A percentile compares a stretch with the other conserved stretches of the same genome.
Evolutionary conservation across 2,113 vertebrate genomes (phyloP).

Genomic region (Lycocorax pyrrhopterus): DNA sequence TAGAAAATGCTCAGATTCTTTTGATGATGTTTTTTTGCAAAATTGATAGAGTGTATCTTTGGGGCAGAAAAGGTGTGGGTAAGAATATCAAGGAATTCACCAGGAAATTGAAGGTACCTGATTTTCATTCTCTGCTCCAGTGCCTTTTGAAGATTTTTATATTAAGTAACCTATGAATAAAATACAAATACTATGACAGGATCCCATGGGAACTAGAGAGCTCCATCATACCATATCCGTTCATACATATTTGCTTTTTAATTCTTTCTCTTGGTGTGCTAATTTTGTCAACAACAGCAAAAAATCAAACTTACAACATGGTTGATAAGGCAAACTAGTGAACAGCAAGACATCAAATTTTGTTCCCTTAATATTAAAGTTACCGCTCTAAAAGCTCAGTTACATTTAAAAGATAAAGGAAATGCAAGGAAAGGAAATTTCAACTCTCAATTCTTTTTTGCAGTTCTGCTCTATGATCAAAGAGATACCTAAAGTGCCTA

Average conservation of each 20-base stretch:
- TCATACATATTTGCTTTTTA: neutral
- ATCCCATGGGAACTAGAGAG: neutral
- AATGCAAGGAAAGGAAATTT: neutral
- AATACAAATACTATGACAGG: neutral
- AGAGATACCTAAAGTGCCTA: neutral
- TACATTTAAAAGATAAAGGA: neutral
- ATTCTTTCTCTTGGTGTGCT: neutral
- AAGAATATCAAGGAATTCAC: neutral
- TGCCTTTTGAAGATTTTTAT: neutral
- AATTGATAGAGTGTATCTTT: neutral
- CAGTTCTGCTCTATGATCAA: neutral
- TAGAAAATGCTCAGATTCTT: neutral
- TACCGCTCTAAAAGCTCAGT: neutral
- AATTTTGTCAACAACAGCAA: neutral
- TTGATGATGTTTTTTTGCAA: neutral
- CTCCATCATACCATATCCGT: neutral
- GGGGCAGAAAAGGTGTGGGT: neutral
- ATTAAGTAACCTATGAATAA: neutral
- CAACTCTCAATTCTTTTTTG: neutral
- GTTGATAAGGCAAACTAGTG: neutral
- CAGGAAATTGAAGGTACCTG: neutral
- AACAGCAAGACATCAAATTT: neutral
- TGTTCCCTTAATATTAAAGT: neutral
- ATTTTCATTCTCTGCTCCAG: neutral
- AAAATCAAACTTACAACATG: neutral